Conservation (phyloP, 2,888 invertebrate species). For the Leptopilina syphax region DNA sequence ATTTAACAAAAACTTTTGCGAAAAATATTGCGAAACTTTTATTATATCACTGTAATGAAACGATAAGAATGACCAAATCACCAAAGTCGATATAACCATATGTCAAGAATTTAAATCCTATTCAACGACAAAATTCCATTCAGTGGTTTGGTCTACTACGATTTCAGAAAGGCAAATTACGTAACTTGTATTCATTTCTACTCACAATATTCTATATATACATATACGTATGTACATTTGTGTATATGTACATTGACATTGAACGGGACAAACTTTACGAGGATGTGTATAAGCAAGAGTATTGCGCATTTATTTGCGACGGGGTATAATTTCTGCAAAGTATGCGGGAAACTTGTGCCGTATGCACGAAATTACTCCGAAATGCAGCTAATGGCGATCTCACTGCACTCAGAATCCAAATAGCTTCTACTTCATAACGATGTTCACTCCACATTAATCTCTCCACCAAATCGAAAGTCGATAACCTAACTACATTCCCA, state of each 20-base stretch:
- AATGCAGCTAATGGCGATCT: conserved; percentile 40
- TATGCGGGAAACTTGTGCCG: conserved; percentile 31
- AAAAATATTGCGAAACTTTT: not conserved
- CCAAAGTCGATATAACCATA: conserved; percentile 28
- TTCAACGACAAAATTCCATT: conserved; percentile 30
- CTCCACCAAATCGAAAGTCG: conserved; percentile 33
- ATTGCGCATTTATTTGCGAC: conserved; percentile 34
- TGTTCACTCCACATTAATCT: conserved; percentile 38
- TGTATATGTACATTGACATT: conserved; percentile 15
- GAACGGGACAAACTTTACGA: conserved; percentile 32
- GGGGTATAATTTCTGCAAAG: conserved; percentile 31
- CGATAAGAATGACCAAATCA: conserved; percentile 11
- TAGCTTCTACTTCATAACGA: conserved; percentile 39
- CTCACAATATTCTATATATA: too few species aligned
- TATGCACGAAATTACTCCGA: conserved; percentile 37
- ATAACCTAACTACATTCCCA: conserved; percentile 12
- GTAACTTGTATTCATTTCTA: not conserved
- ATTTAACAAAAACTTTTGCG: not conserved
- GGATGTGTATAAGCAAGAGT: conserved; percentile 36
- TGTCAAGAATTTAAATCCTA: conserved; percentile 24
- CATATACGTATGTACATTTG: too few species aligned
- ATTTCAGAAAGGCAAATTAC: conserved; percentile 11
- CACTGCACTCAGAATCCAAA: conserved; percentile 23
- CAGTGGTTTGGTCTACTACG: conserved; percentile 25
- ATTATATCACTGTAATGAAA: conserved; percentile 21